Evolutionary conservation across 2,113 vertebrate species (phyloP), one percentile per base, ranked within the genome.

Genomic region (Vireo altiloquus): DNA sequence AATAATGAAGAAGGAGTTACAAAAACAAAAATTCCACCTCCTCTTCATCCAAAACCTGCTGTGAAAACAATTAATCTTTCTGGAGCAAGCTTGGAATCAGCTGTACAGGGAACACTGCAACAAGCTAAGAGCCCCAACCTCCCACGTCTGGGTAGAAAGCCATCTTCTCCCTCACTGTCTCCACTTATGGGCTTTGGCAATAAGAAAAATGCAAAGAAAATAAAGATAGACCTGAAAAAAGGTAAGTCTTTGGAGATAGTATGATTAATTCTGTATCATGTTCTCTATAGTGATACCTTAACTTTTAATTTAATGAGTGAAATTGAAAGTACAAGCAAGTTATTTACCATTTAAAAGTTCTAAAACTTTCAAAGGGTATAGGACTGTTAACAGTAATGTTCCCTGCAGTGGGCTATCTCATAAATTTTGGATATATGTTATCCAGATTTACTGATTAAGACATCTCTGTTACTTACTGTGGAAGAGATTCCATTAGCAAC

Each of bases 201-300:
- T 98, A 99, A 98, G 95, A 99, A 97, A 96, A 98, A 97, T 96
- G 98, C 98, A 86, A 98, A 99, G 81, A 99, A 97, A 97, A 97
- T 99, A 93, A 99, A 98, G 97, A 99, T 99, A 70, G 99, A 99
- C 93, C 98, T 99, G 70, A 99, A 98, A 96, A 99, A 99, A 99
- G 99, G 99, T 99, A 97, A 87, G 94, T 92, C 70, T 96, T 53
- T 52, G 56, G 13, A 52, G 24, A 31, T 49, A 0, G 23, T 56
- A 4, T 37, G 4, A 16, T 78, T 72, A 49, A 72, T 74, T 87
- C 2, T 9, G 6, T 44, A 31, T 72, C 11, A 2, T 21, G 13
- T 63, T 90, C 35, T 61, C 28, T 82, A 1, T 59, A 25, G 22
- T 35, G 42, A 59, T 78, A 28, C 9, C 16, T 50, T 68, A 68